Percentiles rank a stretch among this genome's conserved stretches.
phyloP scores from a whole-genome alignment of 2,113 vertebrate species.

The Mastomys coucha region DNA sequence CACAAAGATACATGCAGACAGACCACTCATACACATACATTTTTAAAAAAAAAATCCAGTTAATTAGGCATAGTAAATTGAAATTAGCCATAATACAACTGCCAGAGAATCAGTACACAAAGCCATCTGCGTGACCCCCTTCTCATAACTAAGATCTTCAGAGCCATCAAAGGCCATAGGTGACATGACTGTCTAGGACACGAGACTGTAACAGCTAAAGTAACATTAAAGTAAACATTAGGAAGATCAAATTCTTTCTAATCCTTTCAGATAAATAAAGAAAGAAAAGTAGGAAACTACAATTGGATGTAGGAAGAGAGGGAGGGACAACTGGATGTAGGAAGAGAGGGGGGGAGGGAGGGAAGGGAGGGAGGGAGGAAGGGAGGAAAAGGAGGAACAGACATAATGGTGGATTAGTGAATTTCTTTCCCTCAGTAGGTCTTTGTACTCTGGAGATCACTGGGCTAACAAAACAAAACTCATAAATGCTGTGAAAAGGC shows the following conservation, averaged over 20 bases:
- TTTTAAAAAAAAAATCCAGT: not conserved
- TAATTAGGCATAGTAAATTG: not conserved
- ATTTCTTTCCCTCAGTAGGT: not conserved
- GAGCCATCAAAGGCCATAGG: not conserved
- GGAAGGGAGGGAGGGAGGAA: not conserved
- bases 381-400: not conserved
- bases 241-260: slow-evolving; percentile 1
- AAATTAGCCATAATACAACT: not conserved
- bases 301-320: not conserved
- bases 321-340: no score
- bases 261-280: not conserved
- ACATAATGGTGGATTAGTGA: not conserved
- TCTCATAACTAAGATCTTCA: not conserved
- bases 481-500: not conserved
- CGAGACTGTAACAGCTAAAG: not conserved
- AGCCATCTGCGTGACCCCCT: not conserved
- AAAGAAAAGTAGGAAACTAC: not conserved
- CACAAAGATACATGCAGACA: not conserved
- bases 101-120: not conserved
- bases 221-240: slow-evolving; percentile 12
- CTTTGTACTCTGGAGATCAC: not conserved
- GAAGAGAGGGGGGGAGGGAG: not conserved
- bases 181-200: not conserved
- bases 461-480: slow-evolving; percentile 19
- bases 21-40: not conserved